phyloP scores from a whole-genome alignment of 2,797 vertebrate species.

The Okamejei kenojei region DNA sequence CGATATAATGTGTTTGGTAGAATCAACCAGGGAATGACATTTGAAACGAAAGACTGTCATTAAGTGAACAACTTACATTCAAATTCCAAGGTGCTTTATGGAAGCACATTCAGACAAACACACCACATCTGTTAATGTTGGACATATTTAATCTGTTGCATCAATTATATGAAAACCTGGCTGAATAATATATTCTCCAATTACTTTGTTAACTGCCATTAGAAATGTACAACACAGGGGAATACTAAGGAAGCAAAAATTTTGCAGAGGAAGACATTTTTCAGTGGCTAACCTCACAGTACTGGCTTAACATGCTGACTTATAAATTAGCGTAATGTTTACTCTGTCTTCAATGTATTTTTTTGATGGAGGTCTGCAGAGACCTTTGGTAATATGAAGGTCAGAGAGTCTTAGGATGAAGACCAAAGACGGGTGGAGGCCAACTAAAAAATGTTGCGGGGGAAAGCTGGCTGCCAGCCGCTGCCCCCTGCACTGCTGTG shows the following conservation, averaged over 20 bases:
- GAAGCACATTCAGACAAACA: not conserved
- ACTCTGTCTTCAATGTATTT: constrained; percentile 27
- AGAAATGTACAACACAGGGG: not conserved
- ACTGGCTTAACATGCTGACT: not conserved
- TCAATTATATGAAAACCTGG: not conserved
- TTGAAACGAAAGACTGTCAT: too few relatives aligned
- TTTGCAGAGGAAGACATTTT: constrained; percentile 16
- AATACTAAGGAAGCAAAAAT: not conserved
- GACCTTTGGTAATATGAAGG: not conserved
- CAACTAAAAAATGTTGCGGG: not conserved
- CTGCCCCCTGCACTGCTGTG: not conserved
- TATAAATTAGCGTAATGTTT: constrained; percentile 28
- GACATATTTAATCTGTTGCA: not conserved
- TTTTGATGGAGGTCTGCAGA: not conserved
- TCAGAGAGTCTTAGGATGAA: not conserved
- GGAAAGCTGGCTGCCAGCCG: not conserved
- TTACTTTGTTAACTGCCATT: not conserved
- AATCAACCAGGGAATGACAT: too few relatives aligned
- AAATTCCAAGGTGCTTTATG: not conserved
- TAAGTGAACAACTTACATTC: not conserved
- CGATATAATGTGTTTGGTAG: too few relatives aligned
- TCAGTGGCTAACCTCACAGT: constrained; percentile 13
- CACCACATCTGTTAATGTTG: not conserved
- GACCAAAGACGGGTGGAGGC: constrained; percentile 5
- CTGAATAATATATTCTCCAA: not conserved